Evolutionary conservation across 2,797 vertebrate genomes (phyloP).

Genomic region (Anolis apletophallus): DNA sequence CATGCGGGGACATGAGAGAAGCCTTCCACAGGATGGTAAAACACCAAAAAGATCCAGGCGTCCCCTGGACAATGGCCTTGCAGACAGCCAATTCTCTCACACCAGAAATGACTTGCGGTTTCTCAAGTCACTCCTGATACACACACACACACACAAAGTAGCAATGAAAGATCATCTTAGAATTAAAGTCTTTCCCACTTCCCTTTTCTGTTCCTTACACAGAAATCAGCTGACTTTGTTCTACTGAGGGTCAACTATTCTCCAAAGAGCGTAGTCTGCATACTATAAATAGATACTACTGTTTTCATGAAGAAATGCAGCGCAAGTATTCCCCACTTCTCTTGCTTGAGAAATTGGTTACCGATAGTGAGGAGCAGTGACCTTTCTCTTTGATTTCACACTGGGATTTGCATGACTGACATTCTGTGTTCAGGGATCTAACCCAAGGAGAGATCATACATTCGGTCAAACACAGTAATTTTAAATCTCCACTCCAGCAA

Average conservation of each 20-base stretch:
- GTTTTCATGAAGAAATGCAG: background rate
- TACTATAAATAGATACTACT: background rate
- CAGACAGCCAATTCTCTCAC: too few relatives aligned
- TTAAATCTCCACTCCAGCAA: background rate
- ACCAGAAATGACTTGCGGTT: too few relatives aligned
- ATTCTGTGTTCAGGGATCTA: background rate
- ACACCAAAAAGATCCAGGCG: too few relatives aligned
- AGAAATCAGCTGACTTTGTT: background rate
- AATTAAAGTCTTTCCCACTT: background rate
- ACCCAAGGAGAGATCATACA: too few relatives aligned
- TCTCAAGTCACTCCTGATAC: too few relatives aligned
- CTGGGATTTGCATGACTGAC: background rate
- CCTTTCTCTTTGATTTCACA: background rate
- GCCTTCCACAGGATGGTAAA: too few relatives aligned
- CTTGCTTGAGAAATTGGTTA: background rate
- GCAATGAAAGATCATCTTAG: background rate
- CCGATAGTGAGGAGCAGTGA: background rate
- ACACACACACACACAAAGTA: too few relatives aligned
- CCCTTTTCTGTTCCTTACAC: background rate
- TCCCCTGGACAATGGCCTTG: too few relatives aligned
- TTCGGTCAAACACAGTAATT: background rate
- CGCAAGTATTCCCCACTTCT: background rate
- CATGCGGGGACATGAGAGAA: too few relatives aligned
- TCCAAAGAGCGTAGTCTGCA: background rate
- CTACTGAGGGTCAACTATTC: background rate